These are phyloP conservation scores for Zaprionus bogoriensis DNA, from an alignment of 2,888 invertebrate species.

Conservation along the genomic window DNA sequence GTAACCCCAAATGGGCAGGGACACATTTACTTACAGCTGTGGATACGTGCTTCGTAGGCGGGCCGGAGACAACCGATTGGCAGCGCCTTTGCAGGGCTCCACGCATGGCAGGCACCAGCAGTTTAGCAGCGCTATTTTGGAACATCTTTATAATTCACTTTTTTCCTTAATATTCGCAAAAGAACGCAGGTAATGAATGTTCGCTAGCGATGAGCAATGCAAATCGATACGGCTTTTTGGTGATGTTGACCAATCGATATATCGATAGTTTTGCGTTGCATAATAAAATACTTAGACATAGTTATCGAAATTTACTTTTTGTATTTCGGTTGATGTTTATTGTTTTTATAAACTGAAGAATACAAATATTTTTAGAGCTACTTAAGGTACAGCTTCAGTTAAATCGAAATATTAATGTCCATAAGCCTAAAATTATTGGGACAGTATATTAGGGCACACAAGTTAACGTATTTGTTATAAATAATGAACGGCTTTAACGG, in stretches of 20 bases:
- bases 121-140: constrained; percentile 75
- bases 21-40: constrained; percentile 76
- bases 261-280: background rate
- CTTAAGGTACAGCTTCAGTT: constrained; percentile 44
- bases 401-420: constrained; percentile 18
- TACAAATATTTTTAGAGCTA: constrained; percentile 50
- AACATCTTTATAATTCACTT: constrained; percentile 69
- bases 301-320: background rate
- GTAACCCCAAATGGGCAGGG: constrained; percentile 56
- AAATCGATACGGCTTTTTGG: background rate
- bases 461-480: background rate
- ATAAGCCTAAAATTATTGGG: background rate
- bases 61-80: constrained; percentile 81
- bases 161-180: constrained; percentile 19
- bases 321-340: constrained; percentile 23
- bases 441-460: background rate
- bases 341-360: constrained; percentile 43
- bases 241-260: constrained; percentile 12
- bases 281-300: constrained; percentile 1
- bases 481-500: constrained; percentile 10
- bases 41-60: constrained; percentile 79
- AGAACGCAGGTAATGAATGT: constrained; percentile 28
- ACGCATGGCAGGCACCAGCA: constrained; percentile 80
- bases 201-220: background rate
- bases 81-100: constrained; percentile 77